A percentile compares a stretch with the other conserved stretches of the same genome.
Conservation (phyloP, 1,140 invertebrate genomes). For the Diploscapter pachys region DNA sequence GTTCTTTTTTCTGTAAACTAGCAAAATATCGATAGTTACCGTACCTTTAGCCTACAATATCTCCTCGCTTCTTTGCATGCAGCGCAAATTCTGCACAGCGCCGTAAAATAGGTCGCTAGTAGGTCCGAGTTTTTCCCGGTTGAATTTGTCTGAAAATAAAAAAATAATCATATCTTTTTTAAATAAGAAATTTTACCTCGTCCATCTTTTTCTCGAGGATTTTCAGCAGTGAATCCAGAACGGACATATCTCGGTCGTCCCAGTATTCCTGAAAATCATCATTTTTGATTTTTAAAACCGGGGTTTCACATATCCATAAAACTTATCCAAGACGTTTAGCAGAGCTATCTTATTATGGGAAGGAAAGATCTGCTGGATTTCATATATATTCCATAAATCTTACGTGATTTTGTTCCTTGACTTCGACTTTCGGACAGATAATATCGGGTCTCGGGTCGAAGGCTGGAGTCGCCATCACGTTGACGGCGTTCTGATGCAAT, state of each 20-base stretch:
- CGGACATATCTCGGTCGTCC: neutral
- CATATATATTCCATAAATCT: too few relatives aligned
- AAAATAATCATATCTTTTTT: too few relatives aligned
- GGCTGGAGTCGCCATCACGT: neutral
- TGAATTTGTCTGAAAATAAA: constrained; percentile 10
- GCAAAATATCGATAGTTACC: constrained; percentile 40
- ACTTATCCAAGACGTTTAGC: too few relatives aligned
- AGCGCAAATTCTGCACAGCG: neutral
- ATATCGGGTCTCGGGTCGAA: neutral
- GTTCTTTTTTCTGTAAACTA: constrained; percentile 40
- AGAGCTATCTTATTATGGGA: too few relatives aligned
- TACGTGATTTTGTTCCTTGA: neutral
- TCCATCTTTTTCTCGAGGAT: constrained; percentile 39
- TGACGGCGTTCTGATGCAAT: constrained; percentile 13
- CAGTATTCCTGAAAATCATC: neutral
- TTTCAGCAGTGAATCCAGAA: neutral
- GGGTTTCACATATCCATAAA: too few relatives aligned
- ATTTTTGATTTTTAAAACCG: too few relatives aligned
- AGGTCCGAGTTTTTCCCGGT: neutral
- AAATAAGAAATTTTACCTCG: neutral
- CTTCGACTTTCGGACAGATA: constrained; percentile 10
- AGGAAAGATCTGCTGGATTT: too few relatives aligned
- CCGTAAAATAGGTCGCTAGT: neutral
- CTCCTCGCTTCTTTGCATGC: neutral
- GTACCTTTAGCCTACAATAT: constrained; percentile 9